A percentile compares a stretch with the other conserved stretches of the same genome.
phyloP scores from a whole-genome alignment of 2,797 vertebrate species.

The Sus cebifrons region DNA sequence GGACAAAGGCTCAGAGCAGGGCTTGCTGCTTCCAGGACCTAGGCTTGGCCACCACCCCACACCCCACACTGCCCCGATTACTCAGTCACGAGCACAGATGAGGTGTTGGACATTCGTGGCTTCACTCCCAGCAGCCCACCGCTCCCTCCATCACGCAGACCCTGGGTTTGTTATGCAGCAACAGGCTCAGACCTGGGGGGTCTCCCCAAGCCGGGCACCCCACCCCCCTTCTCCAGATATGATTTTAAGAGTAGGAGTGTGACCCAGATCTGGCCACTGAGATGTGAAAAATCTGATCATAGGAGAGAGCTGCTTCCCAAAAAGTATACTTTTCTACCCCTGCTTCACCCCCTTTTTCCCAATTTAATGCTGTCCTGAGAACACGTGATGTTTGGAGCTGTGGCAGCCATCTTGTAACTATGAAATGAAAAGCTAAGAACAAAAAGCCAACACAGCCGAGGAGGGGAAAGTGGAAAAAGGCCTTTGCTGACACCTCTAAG shows the following conservation, averaged over 20 bases:
- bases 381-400: neutral
- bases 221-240: neutral
- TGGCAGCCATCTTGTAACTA: neutral
- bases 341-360: neutral
- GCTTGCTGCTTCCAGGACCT: neutral
- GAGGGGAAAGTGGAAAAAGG: neutral
- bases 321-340: neutral
- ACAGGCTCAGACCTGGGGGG: neutral
- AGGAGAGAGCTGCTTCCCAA: neutral
- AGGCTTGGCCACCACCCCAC: neutral
- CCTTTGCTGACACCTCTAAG: neutral
- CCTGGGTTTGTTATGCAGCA: neutral
- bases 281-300: neutral
- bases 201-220: neutral
- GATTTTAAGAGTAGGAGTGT: neutral
- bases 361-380: neutral
- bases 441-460: neutral
- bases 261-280: neutral
- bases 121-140: rapidly evolving
- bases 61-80: neutral
- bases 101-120: rapidly evolving
- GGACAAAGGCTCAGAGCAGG: neutral
- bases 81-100: neutral
- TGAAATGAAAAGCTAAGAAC: neutral
- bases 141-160: neutral